Conservation (phyloP, 2,888 invertebrate species). For the Eristalinus aeneus region DNA sequence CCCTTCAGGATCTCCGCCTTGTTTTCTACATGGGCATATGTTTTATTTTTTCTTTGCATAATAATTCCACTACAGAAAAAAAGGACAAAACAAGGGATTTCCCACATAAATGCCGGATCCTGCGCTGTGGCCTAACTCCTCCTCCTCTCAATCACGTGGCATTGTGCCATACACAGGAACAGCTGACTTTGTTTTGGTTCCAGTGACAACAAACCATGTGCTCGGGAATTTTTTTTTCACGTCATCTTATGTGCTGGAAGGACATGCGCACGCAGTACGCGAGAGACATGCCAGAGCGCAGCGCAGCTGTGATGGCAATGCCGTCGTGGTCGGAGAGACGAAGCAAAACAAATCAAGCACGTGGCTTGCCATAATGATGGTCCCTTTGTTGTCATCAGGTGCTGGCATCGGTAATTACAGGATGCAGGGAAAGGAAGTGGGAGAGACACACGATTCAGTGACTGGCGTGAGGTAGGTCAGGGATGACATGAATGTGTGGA, state of each 20-base stretch:
- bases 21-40: constrained; percentile 59
- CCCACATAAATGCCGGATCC: constrained; percentile 18
- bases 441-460: background rate
- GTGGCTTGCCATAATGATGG: constrained; percentile 42
- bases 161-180: constrained; percentile 47
- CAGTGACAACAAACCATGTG: constrained; percentile 62
- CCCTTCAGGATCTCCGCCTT: constrained; percentile 59
- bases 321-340: constrained; percentile 4
- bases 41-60: constrained; percentile 40
- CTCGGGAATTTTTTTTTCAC: constrained; percentile 10
- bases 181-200: constrained; percentile 71
- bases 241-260: constrained; percentile 47
- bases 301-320: constrained; percentile 48
- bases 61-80: constrained; percentile 52
- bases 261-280: constrained; percentile 37
- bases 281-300: constrained; percentile 26
- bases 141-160: constrained; percentile 66
- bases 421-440: constrained; percentile 8
- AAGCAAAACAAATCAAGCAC: constrained; percentile 59
- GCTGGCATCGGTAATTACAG: constrained; percentile 24
- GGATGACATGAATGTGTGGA: background rate
- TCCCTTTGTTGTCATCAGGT: constrained; percentile 30
- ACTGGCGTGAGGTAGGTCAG: background rate
- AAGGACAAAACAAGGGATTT: constrained; percentile 7
- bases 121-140: constrained; percentile 59